Conservation (phyloP, 2,888 invertebrate genomes). For the Drymonia ruficornis region DNA sequence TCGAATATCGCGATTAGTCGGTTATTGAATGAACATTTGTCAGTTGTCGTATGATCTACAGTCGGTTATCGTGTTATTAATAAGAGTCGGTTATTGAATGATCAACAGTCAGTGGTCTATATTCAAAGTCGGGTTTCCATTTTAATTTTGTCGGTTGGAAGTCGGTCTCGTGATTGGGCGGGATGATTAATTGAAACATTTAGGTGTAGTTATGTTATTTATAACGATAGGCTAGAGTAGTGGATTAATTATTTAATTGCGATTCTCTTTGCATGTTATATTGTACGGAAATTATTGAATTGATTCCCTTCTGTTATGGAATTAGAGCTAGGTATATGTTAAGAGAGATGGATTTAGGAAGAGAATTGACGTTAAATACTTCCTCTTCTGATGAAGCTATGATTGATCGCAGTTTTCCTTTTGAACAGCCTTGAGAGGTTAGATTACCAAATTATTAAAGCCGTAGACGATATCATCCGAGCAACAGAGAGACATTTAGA, state of each 20-base stretch:
- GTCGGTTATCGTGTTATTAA: neutral
- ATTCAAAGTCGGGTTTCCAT: no score
- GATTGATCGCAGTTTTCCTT: slow-evolving; percentile 16
- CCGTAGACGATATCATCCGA: no score
- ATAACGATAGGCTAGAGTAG: slow-evolving; percentile 44
- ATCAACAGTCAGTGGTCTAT: neutral
- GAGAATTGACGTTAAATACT: slow-evolving; percentile 29
- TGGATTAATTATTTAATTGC: slow-evolving; percentile 27
- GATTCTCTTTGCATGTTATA: slow-evolving; percentile 31
- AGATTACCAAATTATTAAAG: no score
- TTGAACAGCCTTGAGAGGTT: no score
- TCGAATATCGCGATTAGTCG: neutral
- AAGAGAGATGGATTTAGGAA: slow-evolving; percentile 9
- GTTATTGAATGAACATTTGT: neutral
- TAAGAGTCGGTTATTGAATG: neutral
- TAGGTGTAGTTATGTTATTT: slow-evolving; percentile 37
- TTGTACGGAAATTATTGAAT: slow-evolving; percentile 7
- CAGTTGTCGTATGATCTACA: neutral
- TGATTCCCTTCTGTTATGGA: neutral
- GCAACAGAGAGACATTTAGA: no score
- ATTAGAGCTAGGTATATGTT: neutral
- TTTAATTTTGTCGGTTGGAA: neutral
- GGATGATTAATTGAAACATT: slow-evolving; percentile 20
- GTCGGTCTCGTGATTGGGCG: neutral
- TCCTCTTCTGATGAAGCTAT: slow-evolving; percentile 27